Evolutionary conservation across 1,140 invertebrate species (phyloP).

Genomic region (Akabosia matsudoensis): DNA sequence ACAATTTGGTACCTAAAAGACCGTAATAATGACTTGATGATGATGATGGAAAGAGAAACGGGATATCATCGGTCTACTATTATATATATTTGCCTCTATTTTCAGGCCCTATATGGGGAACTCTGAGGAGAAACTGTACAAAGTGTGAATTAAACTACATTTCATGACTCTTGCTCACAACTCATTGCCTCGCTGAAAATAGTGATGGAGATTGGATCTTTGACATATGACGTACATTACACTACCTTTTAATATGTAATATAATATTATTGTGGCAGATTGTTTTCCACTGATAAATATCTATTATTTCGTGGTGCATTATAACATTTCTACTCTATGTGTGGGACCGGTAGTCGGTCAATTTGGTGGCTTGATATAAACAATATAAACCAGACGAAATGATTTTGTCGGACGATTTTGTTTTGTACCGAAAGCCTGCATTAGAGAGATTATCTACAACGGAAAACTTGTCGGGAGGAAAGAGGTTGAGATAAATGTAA

Average conservation of each 20-base stretch:
- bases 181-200: conserved; percentile 7
- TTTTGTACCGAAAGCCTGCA: neutral
- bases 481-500: neutral
- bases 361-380: neutral
- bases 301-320: neutral
- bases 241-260: neutral
- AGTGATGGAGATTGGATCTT: conserved; percentile 23
- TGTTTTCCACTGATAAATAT: neutral
- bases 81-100: neutral
- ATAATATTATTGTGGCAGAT: neutral
- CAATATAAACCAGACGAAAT: neutral
- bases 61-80: neutral
- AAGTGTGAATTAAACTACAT: conserved; percentile 15
- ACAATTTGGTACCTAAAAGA: neutral
- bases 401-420: neutral
- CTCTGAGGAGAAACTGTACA: neutral
- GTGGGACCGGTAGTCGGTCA: neutral
- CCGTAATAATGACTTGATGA: neutral
- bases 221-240: neutral
- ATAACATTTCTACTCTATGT: neutral
- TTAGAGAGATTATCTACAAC: neutral
- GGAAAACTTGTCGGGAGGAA: neutral
- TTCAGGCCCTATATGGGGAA: neutral
- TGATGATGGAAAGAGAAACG: conserved; percentile 1
- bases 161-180: conserved; percentile 16